Evolutionary conservation across 2,888 invertebrate species (phyloP).

Genomic region (Laothoe populi): DNA sequence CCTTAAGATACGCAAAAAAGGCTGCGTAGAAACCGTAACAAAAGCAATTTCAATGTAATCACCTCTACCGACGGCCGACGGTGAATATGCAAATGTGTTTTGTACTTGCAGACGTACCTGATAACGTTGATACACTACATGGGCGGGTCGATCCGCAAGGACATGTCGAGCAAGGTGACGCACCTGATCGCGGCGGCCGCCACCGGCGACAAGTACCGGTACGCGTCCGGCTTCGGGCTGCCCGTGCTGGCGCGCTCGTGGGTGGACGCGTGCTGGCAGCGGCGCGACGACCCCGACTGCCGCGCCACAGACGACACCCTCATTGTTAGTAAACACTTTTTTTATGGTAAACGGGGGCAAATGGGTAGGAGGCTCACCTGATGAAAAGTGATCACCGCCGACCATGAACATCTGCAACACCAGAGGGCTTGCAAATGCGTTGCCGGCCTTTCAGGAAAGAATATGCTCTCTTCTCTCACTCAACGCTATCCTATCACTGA

Average conservation of each 20-base stretch:
- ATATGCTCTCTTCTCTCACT: too few relatives aligned
- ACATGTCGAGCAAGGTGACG: conserved; percentile 94
- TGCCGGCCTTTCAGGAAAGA: too few relatives aligned
- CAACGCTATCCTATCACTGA: background rate
- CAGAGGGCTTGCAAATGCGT: too few relatives aligned
- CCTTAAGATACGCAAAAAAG: background rate
- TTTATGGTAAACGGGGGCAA: too few relatives aligned
- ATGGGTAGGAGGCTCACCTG: too few relatives aligned
- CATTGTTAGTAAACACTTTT: conserved; percentile 79
- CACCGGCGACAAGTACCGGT: conserved; percentile 96
- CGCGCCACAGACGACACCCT: conserved; percentile 89
- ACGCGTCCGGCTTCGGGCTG: conserved; percentile 95
- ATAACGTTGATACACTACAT: conserved; percentile 97
- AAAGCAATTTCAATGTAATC: background rate
- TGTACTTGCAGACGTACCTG: conserved; percentile 88
- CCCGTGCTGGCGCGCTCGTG: conserved; percentile 95
- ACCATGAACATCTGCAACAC: too few relatives aligned
- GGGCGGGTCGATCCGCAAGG: conserved; percentile 97
- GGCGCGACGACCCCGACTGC: conserved; percentile 88
- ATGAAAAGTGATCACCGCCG: background rate
- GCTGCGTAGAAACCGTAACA: background rate
- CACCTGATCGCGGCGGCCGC: conserved; percentile 96
- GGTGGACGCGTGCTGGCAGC: conserved; percentile 95
- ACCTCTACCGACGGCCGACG: background rate
- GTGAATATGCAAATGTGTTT: conserved; percentile 1